phyloP scores from a whole-genome alignment of 1,140 invertebrate genomes.

The Tetragnatha versicolor region DNA sequence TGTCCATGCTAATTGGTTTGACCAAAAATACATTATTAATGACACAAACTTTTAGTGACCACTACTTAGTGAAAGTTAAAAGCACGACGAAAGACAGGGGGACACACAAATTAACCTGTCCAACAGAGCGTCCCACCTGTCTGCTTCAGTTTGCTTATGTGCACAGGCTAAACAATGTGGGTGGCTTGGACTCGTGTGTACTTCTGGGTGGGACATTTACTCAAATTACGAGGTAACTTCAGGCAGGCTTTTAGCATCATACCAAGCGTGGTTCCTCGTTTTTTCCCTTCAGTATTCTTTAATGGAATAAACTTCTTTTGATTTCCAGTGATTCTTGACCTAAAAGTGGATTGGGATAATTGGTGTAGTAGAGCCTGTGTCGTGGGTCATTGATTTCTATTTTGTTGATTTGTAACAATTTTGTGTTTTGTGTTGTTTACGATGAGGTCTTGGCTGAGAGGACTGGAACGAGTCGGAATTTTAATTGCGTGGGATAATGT shows the following conservation, averaged over 20 bases:
- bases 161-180: constrained; percentile 9
- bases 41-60: constrained; percentile 16
- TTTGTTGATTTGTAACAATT: no score
- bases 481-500: no score
- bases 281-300: constrained; percentile 4
- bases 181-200: neutral
- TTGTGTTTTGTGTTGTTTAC: no score
- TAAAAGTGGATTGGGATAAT: neutral
- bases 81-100: neutral
- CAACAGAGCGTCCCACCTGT: neutral
- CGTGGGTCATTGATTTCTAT: neutral
- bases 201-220: neutral
- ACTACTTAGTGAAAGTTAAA: constrained; percentile 1
- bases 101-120: neutral
- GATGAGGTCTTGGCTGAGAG: no score
- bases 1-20: no score
- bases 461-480: no score
- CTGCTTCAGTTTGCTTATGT: constrained; percentile 29
- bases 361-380: neutral
- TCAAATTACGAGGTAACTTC: constrained; percentile 27
- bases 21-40: no score
- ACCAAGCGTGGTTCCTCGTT: constrained; percentile 14
- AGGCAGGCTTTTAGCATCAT: constrained; percentile 8
- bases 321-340: neutral
- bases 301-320: no score